phyloP scores from a whole-genome alignment of 2,797 vertebrate species.

The Epinephelus awoara region DNA sequence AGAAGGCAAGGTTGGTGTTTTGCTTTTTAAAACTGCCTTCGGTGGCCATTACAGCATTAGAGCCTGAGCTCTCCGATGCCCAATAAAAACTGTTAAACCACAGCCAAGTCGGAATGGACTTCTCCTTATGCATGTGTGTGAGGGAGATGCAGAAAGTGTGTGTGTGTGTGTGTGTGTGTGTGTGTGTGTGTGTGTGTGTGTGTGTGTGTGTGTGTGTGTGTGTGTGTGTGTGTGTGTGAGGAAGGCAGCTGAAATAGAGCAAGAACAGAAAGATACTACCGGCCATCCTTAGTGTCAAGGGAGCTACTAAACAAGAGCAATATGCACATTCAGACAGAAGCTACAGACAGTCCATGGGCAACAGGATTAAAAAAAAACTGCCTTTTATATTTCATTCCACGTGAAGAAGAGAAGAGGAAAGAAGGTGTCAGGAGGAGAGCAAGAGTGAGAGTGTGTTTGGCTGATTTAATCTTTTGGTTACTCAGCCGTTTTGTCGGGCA shows the following conservation, averaged over 20 bases:
- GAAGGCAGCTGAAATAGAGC: not conserved
- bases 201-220: too few species aligned
- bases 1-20: conserved; percentile 31
- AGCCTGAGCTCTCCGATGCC: conserved; percentile 43
- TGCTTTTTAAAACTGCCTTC: conserved; percentile 57
- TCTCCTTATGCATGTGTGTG: conserved; percentile 14
- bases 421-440: conserved; percentile 11
- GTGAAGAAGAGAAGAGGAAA: not conserved
- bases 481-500: conserved; percentile 57
- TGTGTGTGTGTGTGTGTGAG: too few species aligned
- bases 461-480: conserved; percentile 49
- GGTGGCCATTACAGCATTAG: conserved; percentile 52
- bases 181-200: too few species aligned
- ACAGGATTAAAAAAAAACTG: not conserved
- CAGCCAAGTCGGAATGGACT: conserved; percentile 47
- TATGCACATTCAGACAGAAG: conserved; percentile 34
- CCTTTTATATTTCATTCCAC: conserved; percentile 8
- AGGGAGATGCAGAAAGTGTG: not conserved
- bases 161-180: not conserved
- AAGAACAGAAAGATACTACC: conserved; percentile 13
- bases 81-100: conserved; percentile 57
- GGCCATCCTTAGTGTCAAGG: conserved; percentile 17
- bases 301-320: conserved; percentile 47
- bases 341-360: conserved; percentile 7
- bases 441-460: conserved; percentile 14